Conservation (phyloP, 1,140 invertebrate genomes). For the Hypsibius dujardini region DNA sequence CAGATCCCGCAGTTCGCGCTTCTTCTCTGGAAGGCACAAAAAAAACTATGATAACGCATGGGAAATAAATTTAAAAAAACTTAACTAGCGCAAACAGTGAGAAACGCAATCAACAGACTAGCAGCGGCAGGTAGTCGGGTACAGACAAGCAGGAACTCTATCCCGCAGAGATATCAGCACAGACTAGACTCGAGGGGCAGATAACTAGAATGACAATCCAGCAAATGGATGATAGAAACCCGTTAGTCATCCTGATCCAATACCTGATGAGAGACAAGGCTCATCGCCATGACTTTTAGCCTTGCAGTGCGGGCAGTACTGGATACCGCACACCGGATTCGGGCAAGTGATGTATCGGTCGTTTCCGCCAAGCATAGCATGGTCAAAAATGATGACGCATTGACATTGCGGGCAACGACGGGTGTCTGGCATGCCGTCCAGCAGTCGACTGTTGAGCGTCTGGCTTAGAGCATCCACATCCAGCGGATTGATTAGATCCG, state of each 20-base stretch:
- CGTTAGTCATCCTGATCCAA: too few relatives aligned
- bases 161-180: too few relatives aligned
- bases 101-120: not conserved
- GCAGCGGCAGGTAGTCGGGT: not conserved
- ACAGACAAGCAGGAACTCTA: not conserved
- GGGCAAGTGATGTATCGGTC: not conserved
- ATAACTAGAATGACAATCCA: too few relatives aligned
- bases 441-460: not conserved
- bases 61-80: not conserved
- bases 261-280: not conserved
- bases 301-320: slow-evolving; percentile 3
- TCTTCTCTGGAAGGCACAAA: slow-evolving; percentile 18
- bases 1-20: slow-evolving; percentile 36
- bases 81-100: not conserved
- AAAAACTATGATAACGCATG: too few relatives aligned
- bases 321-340: not conserved
- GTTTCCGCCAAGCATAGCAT: not conserved
- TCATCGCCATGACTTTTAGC: not conserved
- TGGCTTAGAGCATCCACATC: not conserved
- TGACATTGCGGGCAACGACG: not conserved
- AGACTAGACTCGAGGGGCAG: too few relatives aligned
- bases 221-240: too few relatives aligned
- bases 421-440: not conserved
- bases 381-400: not conserved
- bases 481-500: not conserved